Evolutionary conservation across 2,888 invertebrate genomes (phyloP), one percentile per base, ranked within the genome.

Genomic region (Epiblema foenella): DNA sequence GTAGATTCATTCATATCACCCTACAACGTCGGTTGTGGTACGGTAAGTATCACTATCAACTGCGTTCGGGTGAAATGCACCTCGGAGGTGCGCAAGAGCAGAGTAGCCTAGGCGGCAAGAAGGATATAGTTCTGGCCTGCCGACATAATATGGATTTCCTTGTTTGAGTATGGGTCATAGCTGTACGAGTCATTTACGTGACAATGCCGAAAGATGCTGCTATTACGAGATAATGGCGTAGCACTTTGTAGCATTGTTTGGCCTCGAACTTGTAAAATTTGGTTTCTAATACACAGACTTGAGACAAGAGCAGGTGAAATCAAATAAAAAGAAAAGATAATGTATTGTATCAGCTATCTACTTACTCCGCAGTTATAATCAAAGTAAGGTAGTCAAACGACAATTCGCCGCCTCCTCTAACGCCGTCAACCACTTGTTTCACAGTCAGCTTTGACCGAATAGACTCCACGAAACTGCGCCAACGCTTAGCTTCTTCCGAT

Each of bases 371-470:
- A 39, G 97, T 96, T 73, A 97, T 94, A 74, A 97, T 95, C 72
- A 97, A 91, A 73, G 96, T 94, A 15, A 97, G 93, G 83, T 96
- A 98, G 89, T 98, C 98, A 84, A 98, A 98, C 1, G 97, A 97
- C 58, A 97, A 88, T 76, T 95, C 94, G 33, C 97, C 97, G n/a
- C 97, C 97, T 17, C 95, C 94, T 70, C 95, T 90, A 9, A 96
- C 97, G 11, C 96, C 96, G 77, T 97, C 97, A 0, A 98, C 97
- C 0, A 98, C 97, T 90, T 97, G 97, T 78, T 97, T 96, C 51
- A 97, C 97, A 2, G 97, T 97, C 77, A 97, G 88, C 82, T 97
- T 96, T 0, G 97, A 96, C 80, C 96, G 95, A 77, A 97, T 96
- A 8, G 97, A 96, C 78, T 95, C 95, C 51, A 97, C 95, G 84